Evolutionary conservation across 2,888 invertebrate species (phyloP).

Genomic region (Idaea biselata): DNA sequence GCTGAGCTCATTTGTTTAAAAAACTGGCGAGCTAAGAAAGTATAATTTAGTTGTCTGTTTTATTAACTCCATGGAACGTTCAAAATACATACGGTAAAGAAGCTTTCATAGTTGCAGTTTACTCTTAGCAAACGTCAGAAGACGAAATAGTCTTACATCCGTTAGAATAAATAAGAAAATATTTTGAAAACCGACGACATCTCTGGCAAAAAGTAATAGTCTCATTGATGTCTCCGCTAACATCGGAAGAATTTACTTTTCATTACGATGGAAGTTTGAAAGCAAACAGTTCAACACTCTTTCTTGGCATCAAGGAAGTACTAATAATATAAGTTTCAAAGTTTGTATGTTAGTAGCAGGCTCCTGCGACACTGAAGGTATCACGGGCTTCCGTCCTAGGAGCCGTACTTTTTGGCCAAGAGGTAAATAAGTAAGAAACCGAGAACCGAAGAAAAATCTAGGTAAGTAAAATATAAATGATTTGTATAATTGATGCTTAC

Average conservation of each 20-base stretch:
- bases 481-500: too few relatives aligned
- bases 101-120: conserved; percentile 27
- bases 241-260: conserved; percentile 66
- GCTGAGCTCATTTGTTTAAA: too few relatives aligned
- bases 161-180: conserved; percentile 54
- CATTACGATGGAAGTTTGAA: conserved; percentile 71
- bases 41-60: too few relatives aligned
- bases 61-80: too few relatives aligned
- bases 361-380: too few relatives aligned
- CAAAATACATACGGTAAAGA: conserved; percentile 25
- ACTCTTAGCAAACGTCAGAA: background rate
- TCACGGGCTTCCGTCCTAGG: too few relatives aligned
- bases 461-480: too few relatives aligned
- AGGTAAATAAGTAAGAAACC: too few relatives aligned
- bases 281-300: conserved; percentile 64
- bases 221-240: conserved; percentile 65
- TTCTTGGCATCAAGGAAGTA: conserved; percentile 19
- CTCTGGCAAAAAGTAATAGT: conserved; percentile 57
- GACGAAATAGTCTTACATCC: conserved; percentile 2
- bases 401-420: too few relatives aligned
- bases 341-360: too few relatives aligned
- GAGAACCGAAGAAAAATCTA: too few relatives aligned
- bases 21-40: too few relatives aligned
- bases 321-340: background rate
- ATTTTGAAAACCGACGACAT: conserved; percentile 54